phyloP scores from a whole-genome alignment of 1,140 invertebrate species.

The Drosophila lowei region DNA sequence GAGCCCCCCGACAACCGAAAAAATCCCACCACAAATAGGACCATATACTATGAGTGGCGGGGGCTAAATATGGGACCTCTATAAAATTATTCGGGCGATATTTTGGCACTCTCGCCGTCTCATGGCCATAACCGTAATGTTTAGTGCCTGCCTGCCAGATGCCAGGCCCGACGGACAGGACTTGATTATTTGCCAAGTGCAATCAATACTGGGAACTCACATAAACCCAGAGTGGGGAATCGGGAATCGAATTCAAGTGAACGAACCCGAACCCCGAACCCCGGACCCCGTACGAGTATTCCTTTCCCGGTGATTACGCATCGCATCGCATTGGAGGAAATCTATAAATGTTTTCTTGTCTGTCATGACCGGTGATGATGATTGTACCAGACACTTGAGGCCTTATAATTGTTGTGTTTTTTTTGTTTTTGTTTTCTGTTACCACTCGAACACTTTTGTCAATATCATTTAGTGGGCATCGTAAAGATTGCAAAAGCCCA shows the following conservation, averaged over 20 bases:
- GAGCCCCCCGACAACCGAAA: slow-evolving; percentile 13
- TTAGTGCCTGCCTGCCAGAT: slow-evolving; percentile 48
- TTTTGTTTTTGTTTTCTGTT: slow-evolving; percentile 37
- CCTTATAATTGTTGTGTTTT: slow-evolving; percentile 50
- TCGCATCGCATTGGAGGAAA: slow-evolving; percentile 46
- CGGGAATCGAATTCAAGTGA: slow-evolving; percentile 1
- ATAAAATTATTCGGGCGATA: slow-evolving; percentile 51
- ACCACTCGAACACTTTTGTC: slow-evolving; percentile 75
- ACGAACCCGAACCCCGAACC: not conserved
- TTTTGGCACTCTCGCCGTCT: slow-evolving; percentile 49
- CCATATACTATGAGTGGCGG: slow-evolving; percentile 5
- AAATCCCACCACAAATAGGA: slow-evolving; percentile 6
- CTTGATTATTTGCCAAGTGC: slow-evolving; percentile 49
- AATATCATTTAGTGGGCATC: slow-evolving; percentile 81
- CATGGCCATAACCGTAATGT: slow-evolving; percentile 57
- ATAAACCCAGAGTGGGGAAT: not conserved
- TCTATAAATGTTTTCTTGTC: slow-evolving; percentile 47
- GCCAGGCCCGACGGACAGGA: slow-evolving; percentile 31
- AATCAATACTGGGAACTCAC: slow-evolving; percentile 22
- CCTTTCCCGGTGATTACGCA: slow-evolving; percentile 43
- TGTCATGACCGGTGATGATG: slow-evolving; percentile 70
- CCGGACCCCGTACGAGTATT: not conserved
- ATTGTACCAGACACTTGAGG: slow-evolving; percentile 74
- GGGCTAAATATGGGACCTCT: slow-evolving; percentile 15
- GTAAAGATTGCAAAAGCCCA: slow-evolving; percentile 80